phyloP scores from a whole-genome alignment of 2,113 vertebrate genomes.

The Cheilinus undulatus region DNA sequence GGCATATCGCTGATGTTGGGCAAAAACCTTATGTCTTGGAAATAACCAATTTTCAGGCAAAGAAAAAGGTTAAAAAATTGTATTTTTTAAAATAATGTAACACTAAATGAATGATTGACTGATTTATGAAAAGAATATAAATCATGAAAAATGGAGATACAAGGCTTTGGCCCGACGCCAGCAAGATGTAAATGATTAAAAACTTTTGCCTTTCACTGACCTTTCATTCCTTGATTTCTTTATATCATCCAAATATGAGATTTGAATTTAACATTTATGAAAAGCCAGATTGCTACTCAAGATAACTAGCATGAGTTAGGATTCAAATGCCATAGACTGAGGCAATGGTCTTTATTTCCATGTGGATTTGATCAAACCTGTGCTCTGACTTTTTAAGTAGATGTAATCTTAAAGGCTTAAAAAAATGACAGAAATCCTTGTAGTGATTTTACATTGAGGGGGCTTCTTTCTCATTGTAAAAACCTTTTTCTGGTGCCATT shows the following conservation, averaged over 20 bases:
- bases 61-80: too few species aligned
- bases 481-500: slow-evolving; percentile 15
- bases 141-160: too few species aligned
- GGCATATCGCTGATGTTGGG: too few species aligned
- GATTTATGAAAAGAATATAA: too few species aligned
- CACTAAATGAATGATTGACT: too few species aligned
- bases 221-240: background rate
- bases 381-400: slow-evolving; percentile 4
- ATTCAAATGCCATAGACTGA: background rate
- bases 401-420: slow-evolving; percentile 9
- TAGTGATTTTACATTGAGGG: slow-evolving; percentile 41
- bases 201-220: background rate
- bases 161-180: too few species aligned
- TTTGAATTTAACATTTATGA: background rate
- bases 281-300: background rate
- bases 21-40: too few species aligned
- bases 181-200: too few species aligned
- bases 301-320: background rate
- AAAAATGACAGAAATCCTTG: slow-evolving; percentile 18
- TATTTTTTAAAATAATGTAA: too few species aligned
- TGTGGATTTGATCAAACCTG: background rate
- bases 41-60: too few species aligned
- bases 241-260: background rate
- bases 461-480: slow-evolving; percentile 31
- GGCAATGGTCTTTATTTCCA: background rate